Evolutionary conservation across 2,888 invertebrate genomes (phyloP).

Genomic region (Oeneis ivallda): DNA sequence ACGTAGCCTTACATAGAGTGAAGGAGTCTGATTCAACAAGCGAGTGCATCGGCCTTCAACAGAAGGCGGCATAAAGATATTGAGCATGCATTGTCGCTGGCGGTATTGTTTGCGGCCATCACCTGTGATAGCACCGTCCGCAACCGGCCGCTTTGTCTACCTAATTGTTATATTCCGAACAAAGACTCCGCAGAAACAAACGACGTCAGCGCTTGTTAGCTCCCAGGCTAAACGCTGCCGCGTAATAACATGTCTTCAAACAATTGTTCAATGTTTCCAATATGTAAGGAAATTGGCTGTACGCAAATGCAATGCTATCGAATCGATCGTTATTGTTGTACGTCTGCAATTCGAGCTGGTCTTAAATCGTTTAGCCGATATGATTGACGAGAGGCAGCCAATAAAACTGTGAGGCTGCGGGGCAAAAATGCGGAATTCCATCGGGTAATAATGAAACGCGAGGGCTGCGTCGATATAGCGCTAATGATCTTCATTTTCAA

Average conservation of each 20-base stretch:
- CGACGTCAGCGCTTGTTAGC: constrained; percentile 63
- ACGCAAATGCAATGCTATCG: constrained; percentile 54
- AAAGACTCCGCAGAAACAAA: constrained; percentile 75
- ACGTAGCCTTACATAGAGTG: constrained; percentile 46
- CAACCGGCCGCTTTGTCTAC: constrained; percentile 65
- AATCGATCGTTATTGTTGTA: constrained; percentile 58
- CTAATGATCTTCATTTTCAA: constrained; percentile 78
- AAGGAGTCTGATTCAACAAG: constrained; percentile 64
- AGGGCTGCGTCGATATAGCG: constrained; percentile 62
- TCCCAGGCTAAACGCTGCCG: constrained; percentile 68
- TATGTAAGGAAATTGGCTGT: constrained; percentile 76
- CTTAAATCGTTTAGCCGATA: constrained; percentile 38
- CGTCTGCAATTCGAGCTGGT: constrained; percentile 30
- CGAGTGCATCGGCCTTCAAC: constrained; percentile 72
- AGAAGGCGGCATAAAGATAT: constrained; percentile 75
- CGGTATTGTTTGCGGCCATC: constrained; percentile 61
- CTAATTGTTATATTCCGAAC: constrained; percentile 77
- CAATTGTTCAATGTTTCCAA: constrained; percentile 71
- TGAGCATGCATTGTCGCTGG: constrained; percentile 70
- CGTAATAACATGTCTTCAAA: constrained; percentile 77
- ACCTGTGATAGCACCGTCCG: constrained; percentile 61
- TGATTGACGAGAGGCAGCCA: constrained; percentile 55
- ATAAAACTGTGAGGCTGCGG: constrained; percentile 51
- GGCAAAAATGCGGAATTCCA: constrained; percentile 56
- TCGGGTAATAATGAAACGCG: constrained; percentile 66